Base-by-base conservation (phyloP, 2,888 invertebrate genomes). In the Pristionchus arcanus region DNA sequence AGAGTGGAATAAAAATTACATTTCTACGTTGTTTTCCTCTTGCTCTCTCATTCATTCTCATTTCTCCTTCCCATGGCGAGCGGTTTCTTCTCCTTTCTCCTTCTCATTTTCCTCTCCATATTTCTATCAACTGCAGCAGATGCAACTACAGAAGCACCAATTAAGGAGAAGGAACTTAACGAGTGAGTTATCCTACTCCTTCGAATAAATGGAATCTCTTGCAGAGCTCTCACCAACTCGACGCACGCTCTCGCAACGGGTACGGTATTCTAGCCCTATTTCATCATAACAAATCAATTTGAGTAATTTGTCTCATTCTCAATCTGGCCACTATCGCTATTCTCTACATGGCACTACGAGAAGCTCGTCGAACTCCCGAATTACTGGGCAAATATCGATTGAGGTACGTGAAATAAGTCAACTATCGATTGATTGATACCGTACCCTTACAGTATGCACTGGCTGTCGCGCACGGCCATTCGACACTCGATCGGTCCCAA, bases 371-470 rank as follows among this genome's bases (percentile, higher is more conserved):
- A 34, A 85, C 55, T 63, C 84, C 84, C 84, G 59, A 55, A 16
- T 19, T 85, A 4, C 28, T 63, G 59, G 59, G 31, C 31, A 85
- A 85, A 34, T 59, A 85, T 85, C 84, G 84, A 85, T 85, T 85
- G 84, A 85, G 84, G 84, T 85, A 49, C 42, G 42, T 31, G 34
- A 25, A 49, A 49, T 49, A 49, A 49, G 9, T 85, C 84, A 85
- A 7, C 13, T 28, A 49, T 28, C 49, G 49, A 55, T 63, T 53
- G 21, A n/a, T 34, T 34, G 34, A n/a, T 59, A 59, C 59, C 55
- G 84, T 59, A 85, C 34, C 21, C 84, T 21, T 85, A 59, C 84
- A 85, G 84, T 85, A 85, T 85, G 84, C 84, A 85, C 59, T 85
- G 84, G 84, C 84, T 85, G 21, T 85, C 84, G 59, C 84, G 84